These are phyloP conservation scores for Himalopsyche japonica DNA, from an alignment of 2,888 invertebrate species.

Conservation along the genomic window DNA sequence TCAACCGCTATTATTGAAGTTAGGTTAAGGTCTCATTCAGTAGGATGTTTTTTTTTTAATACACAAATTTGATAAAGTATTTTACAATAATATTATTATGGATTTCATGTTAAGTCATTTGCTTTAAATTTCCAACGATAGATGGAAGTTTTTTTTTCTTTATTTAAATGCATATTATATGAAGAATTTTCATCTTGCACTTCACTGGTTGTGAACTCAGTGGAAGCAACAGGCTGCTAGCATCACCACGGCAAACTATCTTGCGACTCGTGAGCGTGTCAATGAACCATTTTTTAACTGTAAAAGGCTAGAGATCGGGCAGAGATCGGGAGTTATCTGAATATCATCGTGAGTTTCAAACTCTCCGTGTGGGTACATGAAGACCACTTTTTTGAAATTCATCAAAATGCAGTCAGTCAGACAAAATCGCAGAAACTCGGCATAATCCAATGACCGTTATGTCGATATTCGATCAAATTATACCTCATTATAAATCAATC, in stretches of 20 bases:
- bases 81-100: no score
- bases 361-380: background rate
- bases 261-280: constrained; percentile 24
- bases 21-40: no score
- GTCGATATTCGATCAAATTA: background rate
- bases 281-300: constrained; percentile 40
- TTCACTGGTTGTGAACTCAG: background rate
- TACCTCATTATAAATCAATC: background rate
- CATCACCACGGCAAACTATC: background rate
- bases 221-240: background rate
- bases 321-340: constrained; percentile 23
- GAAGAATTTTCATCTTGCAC: background rate
- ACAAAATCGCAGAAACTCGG: background rate
- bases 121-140: no score
- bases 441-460: background rate
- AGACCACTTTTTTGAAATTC: background rate
- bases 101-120: no score
- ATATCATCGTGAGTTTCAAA: constrained; percentile 11
- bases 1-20: no score
- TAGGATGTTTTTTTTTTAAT: no score
- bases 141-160: no score
- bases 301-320: constrained; percentile 19
- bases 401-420: background rate
- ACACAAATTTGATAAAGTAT: no score
- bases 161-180: no score